Evolutionary conservation across 2,113 vertebrate species (phyloP), one percentile per base, ranked within the genome.

Genomic region (Xiphophorus maculatus): DNA sequence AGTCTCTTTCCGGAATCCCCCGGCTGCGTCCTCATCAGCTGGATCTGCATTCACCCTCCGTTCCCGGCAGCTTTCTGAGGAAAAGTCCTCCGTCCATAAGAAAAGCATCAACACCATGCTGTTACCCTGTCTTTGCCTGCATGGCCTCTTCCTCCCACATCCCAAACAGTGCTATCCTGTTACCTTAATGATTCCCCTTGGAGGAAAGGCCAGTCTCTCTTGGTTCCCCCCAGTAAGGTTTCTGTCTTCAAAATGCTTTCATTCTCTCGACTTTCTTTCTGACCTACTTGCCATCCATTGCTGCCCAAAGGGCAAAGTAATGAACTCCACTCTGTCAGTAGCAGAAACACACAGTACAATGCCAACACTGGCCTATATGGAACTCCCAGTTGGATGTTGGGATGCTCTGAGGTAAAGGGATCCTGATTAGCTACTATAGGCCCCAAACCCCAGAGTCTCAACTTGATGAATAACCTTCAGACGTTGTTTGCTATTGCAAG

Each of bases 111-210:
- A 84, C 81, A 76, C 84, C 75, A 29, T 28, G 79, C 87, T 86
- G 83, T 22, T 66, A 88, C 73, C 73, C 67, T 27, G 77, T 61
- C 81, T 69, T 68, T 6, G 33, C 63, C 77, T 3, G 51, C 80
- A 69, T 58, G 71, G 78, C 77, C 78, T 86, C 88, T 87, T 88
- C 87, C 84, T 85, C 76, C 84, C 60, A 70, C 77, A 82, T 88
- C 83, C 87, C 86, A 86, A 88, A 89, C 87, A 80, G 86, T 27
- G 78, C 66, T 91, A 90, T 93, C 89, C 11, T 76, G 78, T 93
- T 92, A 89, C 90, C 79, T 84, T 81, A 88, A 87, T 87, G 87
- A 91, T 83, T 86, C 87, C 87, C 88, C 61, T 73, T 67, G 81
- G 86, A 85, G 87, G 84, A 86, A 86, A 84, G 74, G 35, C 66